These are phyloP conservation scores for Eurytoma adleriae DNA, from an alignment of 2,888 invertebrate genomes.

Conservation along the genomic window DNA sequence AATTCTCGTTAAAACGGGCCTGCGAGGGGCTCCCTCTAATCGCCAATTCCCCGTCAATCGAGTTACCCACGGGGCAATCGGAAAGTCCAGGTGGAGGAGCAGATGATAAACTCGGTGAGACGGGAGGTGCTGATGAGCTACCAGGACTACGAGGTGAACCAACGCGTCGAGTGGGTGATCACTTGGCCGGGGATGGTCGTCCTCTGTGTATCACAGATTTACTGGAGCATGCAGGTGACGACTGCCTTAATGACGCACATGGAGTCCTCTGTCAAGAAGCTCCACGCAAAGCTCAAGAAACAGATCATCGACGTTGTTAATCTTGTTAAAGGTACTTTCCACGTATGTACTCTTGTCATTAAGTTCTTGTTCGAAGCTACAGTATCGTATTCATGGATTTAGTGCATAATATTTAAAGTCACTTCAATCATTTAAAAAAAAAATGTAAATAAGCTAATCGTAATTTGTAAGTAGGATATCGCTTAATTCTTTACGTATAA, in stretches of 20 bases:
- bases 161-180: constrained; percentile 84
- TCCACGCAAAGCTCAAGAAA: constrained; percentile 78
- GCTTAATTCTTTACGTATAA: neutral
- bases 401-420: no score
- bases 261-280: constrained; percentile 78
- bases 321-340: constrained; percentile 78
- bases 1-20: neutral
- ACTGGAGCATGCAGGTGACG: constrained; percentile 89
- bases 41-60: neutral
- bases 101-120: constrained; percentile 86
- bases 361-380: no score
- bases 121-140: constrained; percentile 83
- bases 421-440: no score
- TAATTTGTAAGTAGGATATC: no score
- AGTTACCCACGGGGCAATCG: neutral
- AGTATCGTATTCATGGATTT: no score
- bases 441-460: no score
- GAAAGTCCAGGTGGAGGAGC: constrained; percentile 83
- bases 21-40: neutral
- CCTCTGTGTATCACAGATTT: constrained; percentile 87
- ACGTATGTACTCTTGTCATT: neutral
- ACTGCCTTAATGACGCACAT: constrained; percentile 81
- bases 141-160: constrained; percentile 80
- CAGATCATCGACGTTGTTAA: constrained; percentile 87
- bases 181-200: constrained; percentile 91